phyloP scores from a whole-genome alignment of 1,140 invertebrate species.

The Zaprionus davidi region DNA sequence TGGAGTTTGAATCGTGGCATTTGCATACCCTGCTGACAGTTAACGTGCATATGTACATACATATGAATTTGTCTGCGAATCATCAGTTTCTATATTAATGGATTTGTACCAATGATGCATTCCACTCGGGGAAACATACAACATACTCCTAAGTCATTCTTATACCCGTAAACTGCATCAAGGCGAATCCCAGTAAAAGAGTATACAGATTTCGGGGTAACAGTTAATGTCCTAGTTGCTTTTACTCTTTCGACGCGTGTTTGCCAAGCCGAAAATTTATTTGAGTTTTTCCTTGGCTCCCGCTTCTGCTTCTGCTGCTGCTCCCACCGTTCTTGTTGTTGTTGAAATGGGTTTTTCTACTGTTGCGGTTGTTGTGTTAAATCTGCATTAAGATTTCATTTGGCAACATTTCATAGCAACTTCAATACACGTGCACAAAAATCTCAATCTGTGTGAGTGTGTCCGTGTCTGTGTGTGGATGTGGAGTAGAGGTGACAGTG shows the following conservation, averaged over 20 bases:
- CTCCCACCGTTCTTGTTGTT: not conserved
- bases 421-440: constrained; percentile 11
- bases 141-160: too few species aligned
- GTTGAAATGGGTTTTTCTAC: not conserved
- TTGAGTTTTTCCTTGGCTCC: constrained; percentile 49
- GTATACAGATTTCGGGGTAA: not conserved
- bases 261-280: constrained; percentile 53
- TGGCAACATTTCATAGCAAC: constrained; percentile 34
- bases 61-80: too few species aligned
- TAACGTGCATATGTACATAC: too few species aligned
- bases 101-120: too few species aligned
- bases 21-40: not conserved
- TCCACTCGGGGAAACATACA: too few species aligned
- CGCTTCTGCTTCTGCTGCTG: constrained; percentile 16
- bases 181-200: not conserved
- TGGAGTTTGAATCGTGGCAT: constrained; percentile 23
- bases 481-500: constrained; percentile 1
- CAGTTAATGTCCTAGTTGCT: not conserved
- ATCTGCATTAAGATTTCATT: constrained; percentile 64
- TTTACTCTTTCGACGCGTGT: constrained; percentile 32
- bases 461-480: not conserved
- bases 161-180: not conserved
- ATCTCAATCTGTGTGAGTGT: not conserved
- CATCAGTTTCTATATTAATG: too few species aligned
- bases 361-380: constrained; percentile 23